phyloP scores from a whole-genome alignment of 2,113 vertebrate species.

The Pseudolaguvia tuberculata region DNA sequence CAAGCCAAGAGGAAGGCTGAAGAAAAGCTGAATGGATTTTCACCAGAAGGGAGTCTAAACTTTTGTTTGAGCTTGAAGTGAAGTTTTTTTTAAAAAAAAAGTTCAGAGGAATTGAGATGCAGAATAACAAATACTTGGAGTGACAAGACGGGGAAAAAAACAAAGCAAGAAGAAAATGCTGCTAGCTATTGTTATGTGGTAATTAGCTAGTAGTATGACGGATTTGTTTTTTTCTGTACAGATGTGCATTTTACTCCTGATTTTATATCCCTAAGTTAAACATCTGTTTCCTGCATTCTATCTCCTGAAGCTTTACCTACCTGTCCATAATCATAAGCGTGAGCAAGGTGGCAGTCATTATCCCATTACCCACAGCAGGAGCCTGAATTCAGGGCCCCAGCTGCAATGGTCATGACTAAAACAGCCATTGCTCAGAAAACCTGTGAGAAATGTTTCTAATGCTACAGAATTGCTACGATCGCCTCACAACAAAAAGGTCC shows the following conservation, averaged over 20 bases:
- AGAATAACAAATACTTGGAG: conserved; percentile 31
- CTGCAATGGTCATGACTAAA: conserved; percentile 37
- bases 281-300: conserved; percentile 7
- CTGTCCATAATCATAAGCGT: conserved; percentile 56
- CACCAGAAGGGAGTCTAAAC: conserved; percentile 30
- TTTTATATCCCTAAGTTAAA: not conserved
- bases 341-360: conserved; percentile 73
- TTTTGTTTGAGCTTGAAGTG: conserved; percentile 29
- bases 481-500: too few species aligned
- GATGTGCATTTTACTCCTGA: not conserved
- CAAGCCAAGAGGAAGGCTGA: conserved; percentile 28
- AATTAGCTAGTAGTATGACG: conserved; percentile 5
- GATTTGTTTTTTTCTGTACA: not conserved
- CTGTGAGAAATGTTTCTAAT: too few species aligned
- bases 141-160: not conserved
- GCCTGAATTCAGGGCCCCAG: conserved; percentile 53
- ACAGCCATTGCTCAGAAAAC: conserved; percentile 28
- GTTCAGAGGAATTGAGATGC: conserved; percentile 38
- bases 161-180: conserved; percentile 24
- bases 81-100: conserved; percentile 17
- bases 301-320: conserved; percentile 17
- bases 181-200: conserved; percentile 10
- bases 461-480: too few species aligned
- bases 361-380: conserved; percentile 65
- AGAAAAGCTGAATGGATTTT: conserved; percentile 40